phyloP scores from a whole-genome alignment of 2,888 invertebrate genomes.

The Cacoxenus indagator region DNA sequence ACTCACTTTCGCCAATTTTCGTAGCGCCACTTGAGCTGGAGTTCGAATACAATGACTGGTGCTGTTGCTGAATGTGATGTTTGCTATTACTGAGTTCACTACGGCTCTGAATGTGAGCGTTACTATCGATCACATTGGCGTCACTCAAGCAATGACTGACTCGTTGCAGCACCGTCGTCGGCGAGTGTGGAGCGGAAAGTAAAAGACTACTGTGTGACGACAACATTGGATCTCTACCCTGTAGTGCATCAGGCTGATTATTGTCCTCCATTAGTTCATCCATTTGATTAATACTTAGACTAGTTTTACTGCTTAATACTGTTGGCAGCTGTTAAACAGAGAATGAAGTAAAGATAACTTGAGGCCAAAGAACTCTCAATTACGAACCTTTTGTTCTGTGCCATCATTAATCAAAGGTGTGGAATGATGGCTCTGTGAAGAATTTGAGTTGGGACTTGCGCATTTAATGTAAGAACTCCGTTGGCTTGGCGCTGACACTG shows the following conservation, averaged over 20 bases:
- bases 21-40: not conserved
- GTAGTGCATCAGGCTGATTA: conserved; percentile 72
- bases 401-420: conserved; percentile 68
- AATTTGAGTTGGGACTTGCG: conserved; percentile 57
- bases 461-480: conserved; percentile 69
- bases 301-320: conserved; percentile 74
- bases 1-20: not conserved
- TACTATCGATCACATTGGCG: not conserved
- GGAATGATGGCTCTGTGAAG: conserved; percentile 53
- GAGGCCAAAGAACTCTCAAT: not conserved
- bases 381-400: conserved; percentile 66
- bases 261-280: conserved; percentile 78
- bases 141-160: conserved; percentile 15
- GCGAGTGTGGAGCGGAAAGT: conserved; percentile 71
- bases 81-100: not conserved
- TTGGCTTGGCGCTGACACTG: conserved; percentile 68
- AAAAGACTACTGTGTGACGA: conserved; percentile 67
- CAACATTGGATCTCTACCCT: conserved; percentile 77
- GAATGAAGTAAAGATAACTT: not conserved
- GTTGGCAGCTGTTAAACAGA: conserved; percentile 71
- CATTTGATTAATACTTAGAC: conserved; percentile 75
- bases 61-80: not conserved
- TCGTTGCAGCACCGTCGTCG: conserved; percentile 57
- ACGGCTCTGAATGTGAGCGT: not conserved
- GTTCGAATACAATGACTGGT: conserved; percentile 4